Percentiles rank a stretch among this genome's conserved stretches.
phyloP scores from a whole-genome alignment of 2,888 invertebrate genomes.

The Drosophila greeni region DNA sequence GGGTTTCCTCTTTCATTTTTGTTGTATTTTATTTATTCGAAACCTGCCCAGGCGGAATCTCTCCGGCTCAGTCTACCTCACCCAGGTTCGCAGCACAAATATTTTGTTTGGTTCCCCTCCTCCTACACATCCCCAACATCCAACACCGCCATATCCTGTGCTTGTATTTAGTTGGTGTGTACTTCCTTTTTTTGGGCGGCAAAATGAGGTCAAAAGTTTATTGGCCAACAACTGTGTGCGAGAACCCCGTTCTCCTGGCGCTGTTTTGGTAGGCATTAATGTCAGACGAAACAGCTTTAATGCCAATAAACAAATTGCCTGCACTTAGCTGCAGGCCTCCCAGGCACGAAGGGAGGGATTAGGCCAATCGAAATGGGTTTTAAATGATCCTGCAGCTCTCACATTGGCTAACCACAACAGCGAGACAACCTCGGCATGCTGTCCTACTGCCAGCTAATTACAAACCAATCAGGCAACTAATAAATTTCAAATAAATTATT shows the following conservation, averaged over 20 bases:
- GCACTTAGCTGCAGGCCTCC: conserved; percentile 19
- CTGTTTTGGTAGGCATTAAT: conserved; percentile 24
- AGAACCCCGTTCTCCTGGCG: conserved; percentile 7
- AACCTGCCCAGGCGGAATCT: conserved; percentile 36
- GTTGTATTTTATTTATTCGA: conserved; percentile 34
- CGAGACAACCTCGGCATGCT: not conserved
- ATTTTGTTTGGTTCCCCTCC: conserved; percentile 40
- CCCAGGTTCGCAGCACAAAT: conserved; percentile 23
- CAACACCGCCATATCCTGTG: conserved; percentile 2
- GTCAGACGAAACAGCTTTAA: conserved; percentile 19
- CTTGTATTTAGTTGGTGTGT: conserved; percentile 45
- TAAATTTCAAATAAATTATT: conserved; percentile 46
- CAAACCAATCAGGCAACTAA: conserved; percentile 35
- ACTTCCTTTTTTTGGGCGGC: conserved; percentile 41
- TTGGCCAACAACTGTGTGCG: conserved; percentile 55
- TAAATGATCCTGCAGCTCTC: conserved; percentile 23
- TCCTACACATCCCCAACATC: not conserved
- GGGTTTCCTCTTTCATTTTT: conserved; percentile 17
- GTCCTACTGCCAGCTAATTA: conserved; percentile 29
- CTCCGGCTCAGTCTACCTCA: conserved; percentile 14
- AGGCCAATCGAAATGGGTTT: conserved; percentile 25
- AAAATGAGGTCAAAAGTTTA: conserved; percentile 76
- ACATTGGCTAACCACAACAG: conserved; percentile 13
- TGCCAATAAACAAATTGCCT: conserved; percentile 23
- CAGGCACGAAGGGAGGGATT: conserved; percentile 10